phyloP scores from a whole-genome alignment of 2,797 vertebrate species.

The Pyrocephalus nanus region DNA sequence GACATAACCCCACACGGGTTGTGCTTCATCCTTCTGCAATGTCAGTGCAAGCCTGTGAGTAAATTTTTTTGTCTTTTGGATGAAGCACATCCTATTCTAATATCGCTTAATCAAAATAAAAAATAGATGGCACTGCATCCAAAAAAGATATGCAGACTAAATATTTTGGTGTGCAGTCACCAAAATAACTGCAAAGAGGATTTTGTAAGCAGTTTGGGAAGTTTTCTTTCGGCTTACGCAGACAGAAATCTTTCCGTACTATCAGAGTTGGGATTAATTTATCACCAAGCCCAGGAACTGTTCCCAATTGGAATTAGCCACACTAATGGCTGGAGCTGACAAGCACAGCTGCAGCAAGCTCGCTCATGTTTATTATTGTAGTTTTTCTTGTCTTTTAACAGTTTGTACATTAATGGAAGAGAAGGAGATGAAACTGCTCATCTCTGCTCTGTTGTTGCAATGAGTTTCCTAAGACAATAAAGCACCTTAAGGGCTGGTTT shows the following conservation, averaged over 20 bases:
- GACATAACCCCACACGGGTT: neutral
- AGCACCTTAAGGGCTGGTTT: neutral
- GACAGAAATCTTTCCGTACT: slow-evolving; percentile 29
- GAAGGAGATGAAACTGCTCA: neutral
- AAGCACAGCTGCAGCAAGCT: slow-evolving; percentile 63
- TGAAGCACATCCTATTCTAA: slow-evolving; percentile 1
- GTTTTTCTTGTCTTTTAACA: slow-evolving; percentile 53
- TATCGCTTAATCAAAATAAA: neutral
- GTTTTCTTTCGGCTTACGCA: slow-evolving; percentile 1
- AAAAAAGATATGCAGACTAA: slow-evolving; percentile 38
- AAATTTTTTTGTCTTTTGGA: neutral
- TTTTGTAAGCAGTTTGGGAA: slow-evolving; percentile 48
- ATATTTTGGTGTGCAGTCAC: slow-evolving; percentile 50
- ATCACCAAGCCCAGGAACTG: slow-evolving; percentile 58
- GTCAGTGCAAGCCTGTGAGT: neutral
- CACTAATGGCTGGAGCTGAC: slow-evolving; percentile 59
- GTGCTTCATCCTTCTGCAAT: slow-evolving; percentile 16
- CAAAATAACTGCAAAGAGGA: slow-evolving; percentile 26
- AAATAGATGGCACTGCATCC: neutral
- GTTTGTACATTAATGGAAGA: neutral
- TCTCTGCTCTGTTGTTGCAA: neutral
- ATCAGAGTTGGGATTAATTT: slow-evolving; percentile 61
- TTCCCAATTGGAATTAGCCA: slow-evolving; percentile 66
- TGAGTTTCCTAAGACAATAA: neutral
- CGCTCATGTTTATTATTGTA: slow-evolving; percentile 12